Base-by-base conservation (phyloP, 2,888 invertebrate genomes). In the Hoplodrina blanda region DNA sequence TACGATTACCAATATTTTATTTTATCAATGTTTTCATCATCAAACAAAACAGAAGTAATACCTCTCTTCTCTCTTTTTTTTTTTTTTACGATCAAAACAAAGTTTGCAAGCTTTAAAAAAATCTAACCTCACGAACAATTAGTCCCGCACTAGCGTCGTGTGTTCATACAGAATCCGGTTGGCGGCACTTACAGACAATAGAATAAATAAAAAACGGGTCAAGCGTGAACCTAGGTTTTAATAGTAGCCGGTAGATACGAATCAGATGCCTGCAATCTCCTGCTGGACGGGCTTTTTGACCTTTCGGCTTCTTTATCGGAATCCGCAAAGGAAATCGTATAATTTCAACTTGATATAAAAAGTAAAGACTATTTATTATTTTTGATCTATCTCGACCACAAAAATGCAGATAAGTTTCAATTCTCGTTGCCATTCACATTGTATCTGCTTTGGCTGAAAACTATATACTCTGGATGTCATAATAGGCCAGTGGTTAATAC, bases 101-200 rank as follows among this genome's bases (percentile, higher is more conserved):
- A 49, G 33, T 67, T 73, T 57, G 54, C 19, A 52, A 65, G 55
- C 64, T 53, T 60, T 62, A 64, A 82, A 75, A 74, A 73, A 70
- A 19, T 17, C n/a, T 64, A 72, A 71, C 52, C 63, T 79, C 70
- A 75, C 75, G 77, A 83, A 83, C 76, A 85, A 86, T 85, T 84
- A 86, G 78, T 78, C 81, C 71, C 67, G 71, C 74, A 76, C 75
- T 25, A 13, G n/a, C 17, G 46, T 46, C 25, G 54, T 62, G 55
- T 76, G 44, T 60, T 44, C 33, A 59, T 46, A 69, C 49, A 61
- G 64, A 85, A 84, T 85, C 85, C 85, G 86, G 87, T 85, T 84
- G 63, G 75, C 64, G 65, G 67, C 70, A 67, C 72, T 73, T 68
- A 73, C 65, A 20, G 33, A 68, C 63, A 67, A 69, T 56, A 78